Evolutionary conservation across 2,797 vertebrate species (phyloP), one percentile per base, ranked within the genome.

Genomic region (Sebastes trivittatus): DNA sequence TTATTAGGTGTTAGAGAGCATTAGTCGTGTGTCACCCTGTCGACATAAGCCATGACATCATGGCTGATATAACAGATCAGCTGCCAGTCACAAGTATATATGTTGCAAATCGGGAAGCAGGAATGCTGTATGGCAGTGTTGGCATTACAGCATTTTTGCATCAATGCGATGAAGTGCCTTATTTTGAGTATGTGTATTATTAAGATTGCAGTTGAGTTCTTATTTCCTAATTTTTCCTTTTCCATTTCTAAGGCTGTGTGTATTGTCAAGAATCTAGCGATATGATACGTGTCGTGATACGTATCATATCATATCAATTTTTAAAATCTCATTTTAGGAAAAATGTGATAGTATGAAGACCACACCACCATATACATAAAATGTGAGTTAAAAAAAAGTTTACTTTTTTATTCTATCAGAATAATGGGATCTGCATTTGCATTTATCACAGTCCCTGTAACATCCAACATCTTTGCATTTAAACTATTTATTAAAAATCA

Each of bases 1-100:
- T 56, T 42, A 38, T 67, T 60, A 32, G 59, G 60, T 71, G 65
- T 82, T 72, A 69, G 13, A 72, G 61, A 22, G 72, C 72, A 67
- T 66, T 55, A 76, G 56, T 29, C 11, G 2, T 18, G 32, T 63
- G 79, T 63, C 20, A 63, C 22, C 22, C 27, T 60, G 60, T 49
- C 38, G 62, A 11, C 3, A 4, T 76, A 49, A 80, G 58, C 52
- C 72, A 6, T 84, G 71, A 72, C 36, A 67, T 54, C 63, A 75
- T n/a, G 27, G 25, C 38, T 42, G 38, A 42, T 66, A 25, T 60
- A 65, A 77, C 60, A 62, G 81, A 69, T 75, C 30, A 69, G 60
- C 64, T 34, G 14, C 77, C 54, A 64, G 75, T 68, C 58, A 42
- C 46, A 69, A 30, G 49, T 29, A 11, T 29, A 38, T 11, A 65